phyloP scores from a whole-genome alignment of 1,140 invertebrate genomes.

The Microplitis mediator region DNA sequence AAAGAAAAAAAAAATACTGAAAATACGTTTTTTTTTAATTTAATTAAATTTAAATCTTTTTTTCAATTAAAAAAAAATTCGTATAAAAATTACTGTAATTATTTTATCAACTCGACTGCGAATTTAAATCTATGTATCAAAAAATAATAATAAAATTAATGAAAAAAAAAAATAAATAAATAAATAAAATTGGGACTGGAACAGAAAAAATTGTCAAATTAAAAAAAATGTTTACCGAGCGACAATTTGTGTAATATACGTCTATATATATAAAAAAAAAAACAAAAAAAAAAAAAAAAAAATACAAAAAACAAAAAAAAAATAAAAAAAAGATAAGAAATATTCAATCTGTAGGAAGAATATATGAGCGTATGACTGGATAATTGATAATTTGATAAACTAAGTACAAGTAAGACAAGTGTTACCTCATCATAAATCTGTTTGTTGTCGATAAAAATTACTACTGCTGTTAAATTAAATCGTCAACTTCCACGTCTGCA shows the following conservation, averaged over 20 bases:
- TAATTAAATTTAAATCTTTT: too few relatives aligned
- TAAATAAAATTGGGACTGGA: conserved; percentile 52
- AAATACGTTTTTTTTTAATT: too few relatives aligned
- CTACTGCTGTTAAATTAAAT: conserved; percentile 19
- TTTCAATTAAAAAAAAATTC: too few relatives aligned
- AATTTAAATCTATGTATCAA: neutral
- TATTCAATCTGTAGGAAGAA: conserved; percentile 53
- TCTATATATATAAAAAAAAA: neutral
- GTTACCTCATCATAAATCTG: conserved; percentile 62
- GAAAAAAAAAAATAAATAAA: conserved; percentile 16
- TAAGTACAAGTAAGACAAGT: conserved; percentile 66
- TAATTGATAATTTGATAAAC: conserved; percentile 66
- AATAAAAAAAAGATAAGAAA: neutral
- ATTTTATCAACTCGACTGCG: too few relatives aligned
- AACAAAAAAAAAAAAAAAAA: too few relatives aligned
- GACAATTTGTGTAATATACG: conserved; percentile 40
- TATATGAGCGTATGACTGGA: conserved; percentile 64
- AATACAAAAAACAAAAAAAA: too few relatives aligned
- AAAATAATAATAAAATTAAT: conserved; percentile 15
- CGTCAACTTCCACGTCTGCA: neutral
- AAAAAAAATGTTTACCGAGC: conserved; percentile 47
- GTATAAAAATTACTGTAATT: too few relatives aligned
- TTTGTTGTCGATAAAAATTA: conserved; percentile 15
- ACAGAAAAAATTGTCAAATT: conserved; percentile 44
- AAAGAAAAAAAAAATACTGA: too few relatives aligned